Base-by-base conservation (phyloP, 2,797 vertebrate genomes). In the Myotis myotis region DNA sequence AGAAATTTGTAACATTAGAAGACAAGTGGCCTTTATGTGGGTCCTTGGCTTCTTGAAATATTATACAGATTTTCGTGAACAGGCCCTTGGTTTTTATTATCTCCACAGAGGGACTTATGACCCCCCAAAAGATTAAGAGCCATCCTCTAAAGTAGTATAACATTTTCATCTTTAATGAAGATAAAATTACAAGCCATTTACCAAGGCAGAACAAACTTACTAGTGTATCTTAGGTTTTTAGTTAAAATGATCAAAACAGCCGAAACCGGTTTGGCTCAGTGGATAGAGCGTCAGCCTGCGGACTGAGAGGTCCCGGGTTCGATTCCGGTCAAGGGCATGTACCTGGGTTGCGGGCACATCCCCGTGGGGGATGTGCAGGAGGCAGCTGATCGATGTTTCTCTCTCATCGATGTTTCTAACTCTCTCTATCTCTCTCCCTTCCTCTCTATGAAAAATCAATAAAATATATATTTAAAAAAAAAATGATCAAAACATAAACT, bases 101-200 rank as follows among this genome's bases (percentile, higher is more conserved):
- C 28, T 81, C 93, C 38, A 44, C 25, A 64, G 53, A 85, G 55
- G 33, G n/a, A 2, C 8, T 51, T 68, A 38, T 80, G 53, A 87
- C 25, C 0, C n/a, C 22, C 38, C 5, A 74, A 79, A 89, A 79
- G 8, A 51, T 66, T 55, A 88, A 82, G 6, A 95, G 16, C 36
- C 55, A n/a, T 64, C 30, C 33, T 91, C 30, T 91, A 85, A 95
- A 17, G 15, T 36, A 92, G 6, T 62, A 25, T 68, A 82, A 20
- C 49, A 49, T 36, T 88, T 95, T 88, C 28, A 72, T 87, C 28
- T 93, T 89, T 76, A 91, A 49, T 86, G 47, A 88, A 72, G 44
- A 33, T 55, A 93, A 88, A 85, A 25, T 36, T 86, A 47, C 44
- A 55, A 47, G 3, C 19, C n/a, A 47, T 74, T 83, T 96, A 71